Conservation (phyloP, 2,797 vertebrate species). For the Falco novaeseelandiae region DNA sequence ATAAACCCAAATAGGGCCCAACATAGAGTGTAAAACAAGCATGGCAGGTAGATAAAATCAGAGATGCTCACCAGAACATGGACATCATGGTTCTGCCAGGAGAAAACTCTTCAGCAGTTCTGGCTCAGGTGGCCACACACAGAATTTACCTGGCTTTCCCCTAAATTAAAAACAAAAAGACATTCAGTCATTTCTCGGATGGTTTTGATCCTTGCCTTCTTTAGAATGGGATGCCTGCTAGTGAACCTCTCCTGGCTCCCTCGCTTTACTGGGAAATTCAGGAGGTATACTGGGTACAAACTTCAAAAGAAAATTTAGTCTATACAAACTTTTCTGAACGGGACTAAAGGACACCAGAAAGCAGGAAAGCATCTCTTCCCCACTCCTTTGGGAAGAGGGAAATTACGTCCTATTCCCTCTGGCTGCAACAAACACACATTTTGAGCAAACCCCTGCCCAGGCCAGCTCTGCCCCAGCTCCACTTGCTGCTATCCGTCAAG, state of each 20-base stretch:
- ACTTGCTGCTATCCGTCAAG: neutral
- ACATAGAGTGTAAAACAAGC: neutral
- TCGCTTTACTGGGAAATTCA: rapidly evolving
- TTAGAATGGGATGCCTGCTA: neutral
- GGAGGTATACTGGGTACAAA: neutral
- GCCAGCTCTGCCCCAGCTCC: neutral
- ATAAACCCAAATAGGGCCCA: neutral
- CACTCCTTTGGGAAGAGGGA: neutral
- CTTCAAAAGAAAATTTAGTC: neutral
- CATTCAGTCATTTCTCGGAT: neutral
- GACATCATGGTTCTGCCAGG: rapidly evolving
- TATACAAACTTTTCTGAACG: neutral
- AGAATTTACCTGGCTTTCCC: neutral
- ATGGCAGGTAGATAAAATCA: neutral
- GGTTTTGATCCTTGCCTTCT: neutral
- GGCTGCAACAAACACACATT: neutral
- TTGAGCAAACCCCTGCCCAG: neutral
- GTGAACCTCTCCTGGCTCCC: neutral
- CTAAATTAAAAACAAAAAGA: neutral
- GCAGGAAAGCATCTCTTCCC: neutral
- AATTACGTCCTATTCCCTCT: neutral
- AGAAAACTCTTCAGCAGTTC: neutral
- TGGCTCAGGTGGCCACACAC: neutral
- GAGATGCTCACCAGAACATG: neutral
- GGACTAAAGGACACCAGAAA: neutral